Conservation (phyloP, 1,140 invertebrate species). For the Grapholita molesta region DNA sequence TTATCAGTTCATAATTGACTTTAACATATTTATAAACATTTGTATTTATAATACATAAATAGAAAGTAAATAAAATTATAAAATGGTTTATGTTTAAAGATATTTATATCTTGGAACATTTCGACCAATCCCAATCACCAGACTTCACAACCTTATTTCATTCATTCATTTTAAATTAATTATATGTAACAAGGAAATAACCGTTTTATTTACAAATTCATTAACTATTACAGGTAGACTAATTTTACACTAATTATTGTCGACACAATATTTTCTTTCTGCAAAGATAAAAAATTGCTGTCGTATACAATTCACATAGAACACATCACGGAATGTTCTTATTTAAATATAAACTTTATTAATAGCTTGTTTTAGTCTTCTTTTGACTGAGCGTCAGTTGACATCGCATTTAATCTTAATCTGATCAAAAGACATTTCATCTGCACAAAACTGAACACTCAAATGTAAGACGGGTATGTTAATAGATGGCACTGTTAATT, state of each 20-base stretch:
- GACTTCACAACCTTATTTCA: background rate
- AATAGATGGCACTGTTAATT: no score
- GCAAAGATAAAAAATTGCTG: no score
- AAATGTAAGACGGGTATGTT: no score
- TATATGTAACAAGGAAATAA: background rate
- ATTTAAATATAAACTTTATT: no score
- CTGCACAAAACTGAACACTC: no score
- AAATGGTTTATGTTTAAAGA: background rate
- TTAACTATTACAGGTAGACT: background rate
- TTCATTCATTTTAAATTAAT: background rate
- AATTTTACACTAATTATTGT: background rate
- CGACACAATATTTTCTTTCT: background rate
- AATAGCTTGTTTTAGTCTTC: no score
- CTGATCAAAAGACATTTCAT: no score
- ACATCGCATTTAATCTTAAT: no score
- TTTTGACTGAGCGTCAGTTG: no score
- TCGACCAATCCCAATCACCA: background rate
- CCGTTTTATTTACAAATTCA: conserved; percentile 12
- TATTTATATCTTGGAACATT: no score
- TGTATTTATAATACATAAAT: background rate
- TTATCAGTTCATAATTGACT: background rate
- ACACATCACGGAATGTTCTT: no score
- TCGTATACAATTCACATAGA: no score
- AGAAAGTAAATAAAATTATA: background rate
- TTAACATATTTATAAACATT: background rate